Conservation (phyloP, 2,113 vertebrate genomes). For the Brevimyrus niger region DNA sequence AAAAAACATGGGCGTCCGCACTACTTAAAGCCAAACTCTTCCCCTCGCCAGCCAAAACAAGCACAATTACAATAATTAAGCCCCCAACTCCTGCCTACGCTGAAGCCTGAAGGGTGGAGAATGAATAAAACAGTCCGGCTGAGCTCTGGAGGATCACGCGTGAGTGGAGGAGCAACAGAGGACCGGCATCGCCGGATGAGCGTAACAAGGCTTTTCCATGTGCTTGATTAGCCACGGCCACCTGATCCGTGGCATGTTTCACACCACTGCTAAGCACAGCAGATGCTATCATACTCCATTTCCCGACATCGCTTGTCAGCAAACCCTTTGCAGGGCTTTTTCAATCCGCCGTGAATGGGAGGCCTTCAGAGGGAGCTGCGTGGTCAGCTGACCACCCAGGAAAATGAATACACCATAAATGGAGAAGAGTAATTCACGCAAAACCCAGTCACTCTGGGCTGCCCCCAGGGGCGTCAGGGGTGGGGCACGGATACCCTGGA, state of each 20-base stretch:
- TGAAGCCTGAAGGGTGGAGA: neutral
- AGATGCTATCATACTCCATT: neutral
- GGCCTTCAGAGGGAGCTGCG: neutral
- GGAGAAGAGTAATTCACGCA: neutral
- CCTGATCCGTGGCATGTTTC: neutral
- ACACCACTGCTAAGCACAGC: neutral
- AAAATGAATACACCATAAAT: neutral
- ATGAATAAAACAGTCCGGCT: slow-evolving; percentile 8
- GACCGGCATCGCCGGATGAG: neutral
- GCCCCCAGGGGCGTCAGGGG: neutral
- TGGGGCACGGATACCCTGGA: neutral
- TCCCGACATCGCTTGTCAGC: neutral
- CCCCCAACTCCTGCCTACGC: neutral
- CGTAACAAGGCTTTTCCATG: neutral
- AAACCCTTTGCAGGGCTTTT: neutral
- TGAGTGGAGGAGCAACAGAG: neutral
- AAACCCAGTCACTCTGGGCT: neutral
- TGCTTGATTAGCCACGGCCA: neutral
- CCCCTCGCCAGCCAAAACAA: slow-evolving; percentile 31
- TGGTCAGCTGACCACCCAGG: neutral
- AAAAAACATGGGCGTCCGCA: slow-evolving; percentile 4
- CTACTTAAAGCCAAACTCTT: neutral
- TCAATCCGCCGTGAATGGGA: neutral
- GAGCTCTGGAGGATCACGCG: neutral
- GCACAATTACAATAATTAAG: slow-evolving; percentile 25